These are phyloP conservation scores for Xerus inauris DNA, from an alignment of 2,113 vertebrate genomes.

Conservation along the genomic window DNA sequence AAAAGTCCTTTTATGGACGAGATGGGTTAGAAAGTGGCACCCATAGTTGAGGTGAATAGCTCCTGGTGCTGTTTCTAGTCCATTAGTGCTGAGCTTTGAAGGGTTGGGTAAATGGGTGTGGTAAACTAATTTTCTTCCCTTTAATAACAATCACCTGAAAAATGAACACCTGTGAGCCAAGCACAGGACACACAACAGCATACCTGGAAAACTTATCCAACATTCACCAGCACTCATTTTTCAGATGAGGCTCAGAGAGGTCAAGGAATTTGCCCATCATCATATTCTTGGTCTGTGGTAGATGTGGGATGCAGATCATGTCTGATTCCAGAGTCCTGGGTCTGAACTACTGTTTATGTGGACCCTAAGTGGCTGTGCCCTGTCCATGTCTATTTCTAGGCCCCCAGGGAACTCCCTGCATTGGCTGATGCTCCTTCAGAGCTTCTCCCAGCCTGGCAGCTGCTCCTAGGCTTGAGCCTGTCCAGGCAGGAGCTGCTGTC, in stretches of 20 bases:
- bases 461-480: neutral
- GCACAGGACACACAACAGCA: neutral
- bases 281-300: neutral
- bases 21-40: neutral
- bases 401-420: accelerated
- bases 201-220: neutral
- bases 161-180: neutral
- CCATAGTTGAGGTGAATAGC: neutral
- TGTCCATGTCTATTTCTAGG: accelerated
- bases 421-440: neutral
- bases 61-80: neutral
- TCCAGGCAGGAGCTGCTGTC: neutral
- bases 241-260: neutral
- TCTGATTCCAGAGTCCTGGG: neutral
- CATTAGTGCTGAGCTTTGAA: neutral
- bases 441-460: neutral
- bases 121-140: neutral
- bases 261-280: neutral
- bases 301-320: neutral
- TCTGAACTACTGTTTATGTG: neutral
- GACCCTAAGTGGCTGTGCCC: neutral
- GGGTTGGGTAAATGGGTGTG: neutral
- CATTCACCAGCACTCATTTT: neutral
- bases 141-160: neutral
- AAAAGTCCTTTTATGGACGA: neutral